Evolutionary conservation across 2,113 vertebrate genomes (phyloP).

Genomic region (Crotalus horridus): DNA sequence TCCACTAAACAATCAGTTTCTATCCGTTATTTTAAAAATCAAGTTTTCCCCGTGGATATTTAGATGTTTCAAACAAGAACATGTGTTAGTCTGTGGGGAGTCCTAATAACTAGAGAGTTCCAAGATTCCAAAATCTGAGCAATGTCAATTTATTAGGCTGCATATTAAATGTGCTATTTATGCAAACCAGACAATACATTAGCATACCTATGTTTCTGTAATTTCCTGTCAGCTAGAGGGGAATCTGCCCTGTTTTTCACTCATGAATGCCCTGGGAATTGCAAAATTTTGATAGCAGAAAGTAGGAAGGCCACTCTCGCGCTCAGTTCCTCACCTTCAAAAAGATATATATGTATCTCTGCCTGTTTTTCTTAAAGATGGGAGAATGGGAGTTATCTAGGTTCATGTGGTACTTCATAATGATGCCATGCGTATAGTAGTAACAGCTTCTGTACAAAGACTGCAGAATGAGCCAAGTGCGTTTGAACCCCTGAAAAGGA

Average conservation of each 20-base stretch:
- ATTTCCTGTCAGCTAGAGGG: not conserved
- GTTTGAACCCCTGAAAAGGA: not conserved
- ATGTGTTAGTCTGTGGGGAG: not conserved
- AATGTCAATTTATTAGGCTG: not conserved
- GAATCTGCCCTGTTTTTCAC: not conserved
- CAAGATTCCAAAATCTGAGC: not conserved
- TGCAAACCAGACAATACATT: not conserved
- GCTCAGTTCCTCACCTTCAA: not conserved
- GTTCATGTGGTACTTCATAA: not conserved
- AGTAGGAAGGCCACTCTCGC: not conserved
- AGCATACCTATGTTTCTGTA: not conserved
- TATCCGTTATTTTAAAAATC: conserved; percentile 7
- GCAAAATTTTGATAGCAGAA: not conserved
- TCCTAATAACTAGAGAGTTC: not conserved
- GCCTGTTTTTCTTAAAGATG: not conserved
- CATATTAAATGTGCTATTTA: not conserved
- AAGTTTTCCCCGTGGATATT: not conserved
- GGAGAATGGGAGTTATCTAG: not conserved
- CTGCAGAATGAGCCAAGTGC: not conserved
- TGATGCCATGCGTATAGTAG: not conserved
- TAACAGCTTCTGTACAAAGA: not conserved
- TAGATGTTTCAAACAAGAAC: not conserved
- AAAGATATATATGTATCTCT: not conserved
- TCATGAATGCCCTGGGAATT: not conserved
- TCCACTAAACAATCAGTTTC: not conserved